Percentiles rank a stretch among this genome's conserved stretches.
Evolutionary conservation across 2,888 invertebrate genomes (phyloP).

Genomic region (Chymomyza procnemis): DNA sequence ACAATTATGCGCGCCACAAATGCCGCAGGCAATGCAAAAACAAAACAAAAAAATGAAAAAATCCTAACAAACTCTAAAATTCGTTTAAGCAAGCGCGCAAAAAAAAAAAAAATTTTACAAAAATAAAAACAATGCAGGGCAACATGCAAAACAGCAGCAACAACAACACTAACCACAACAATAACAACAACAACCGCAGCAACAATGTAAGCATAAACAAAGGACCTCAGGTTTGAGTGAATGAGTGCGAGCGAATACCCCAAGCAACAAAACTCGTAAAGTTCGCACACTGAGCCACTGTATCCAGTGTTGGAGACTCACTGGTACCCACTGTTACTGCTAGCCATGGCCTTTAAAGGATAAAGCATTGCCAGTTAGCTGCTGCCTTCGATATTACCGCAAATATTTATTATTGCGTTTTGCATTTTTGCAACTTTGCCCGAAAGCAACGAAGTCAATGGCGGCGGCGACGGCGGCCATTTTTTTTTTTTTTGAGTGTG

Average conservation of each 20-base stretch:
- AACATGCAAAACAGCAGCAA: background rate
- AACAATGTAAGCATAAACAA: slow-evolving; percentile 3
- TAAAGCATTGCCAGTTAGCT: slow-evolving; percentile 14
- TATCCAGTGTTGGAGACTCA: background rate
- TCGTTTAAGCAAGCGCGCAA: slow-evolving; percentile 40
- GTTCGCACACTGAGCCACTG: background rate
- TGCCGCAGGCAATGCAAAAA: slow-evolving; percentile 39
- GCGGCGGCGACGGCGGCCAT: background rate
- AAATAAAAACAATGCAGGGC: background rate
- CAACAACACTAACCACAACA: slow-evolving; percentile 1
- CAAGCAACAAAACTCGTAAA: background rate
- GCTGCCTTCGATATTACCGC: slow-evolving; percentile 48
- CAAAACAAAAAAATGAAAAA: slow-evolving; percentile 12
- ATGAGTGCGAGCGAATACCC: background rate
- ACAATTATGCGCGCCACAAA: slow-evolving; percentile 66
- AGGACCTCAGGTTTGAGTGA: background rate
- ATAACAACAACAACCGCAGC: slow-evolving; percentile 6
- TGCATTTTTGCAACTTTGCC: slow-evolving; percentile 38
- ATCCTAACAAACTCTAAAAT: slow-evolving; percentile 56
- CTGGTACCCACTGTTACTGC: background rate
- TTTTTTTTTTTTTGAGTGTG: slow-evolving; percentile 5
- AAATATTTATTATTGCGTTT: slow-evolving; percentile 66
- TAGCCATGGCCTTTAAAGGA: slow-evolving; percentile 14
- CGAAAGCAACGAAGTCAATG: background rate
- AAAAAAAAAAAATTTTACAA: slow-evolving; percentile 3